Conservation (phyloP, 2,113 vertebrate species). For the Poecilia latipinna region DNA sequence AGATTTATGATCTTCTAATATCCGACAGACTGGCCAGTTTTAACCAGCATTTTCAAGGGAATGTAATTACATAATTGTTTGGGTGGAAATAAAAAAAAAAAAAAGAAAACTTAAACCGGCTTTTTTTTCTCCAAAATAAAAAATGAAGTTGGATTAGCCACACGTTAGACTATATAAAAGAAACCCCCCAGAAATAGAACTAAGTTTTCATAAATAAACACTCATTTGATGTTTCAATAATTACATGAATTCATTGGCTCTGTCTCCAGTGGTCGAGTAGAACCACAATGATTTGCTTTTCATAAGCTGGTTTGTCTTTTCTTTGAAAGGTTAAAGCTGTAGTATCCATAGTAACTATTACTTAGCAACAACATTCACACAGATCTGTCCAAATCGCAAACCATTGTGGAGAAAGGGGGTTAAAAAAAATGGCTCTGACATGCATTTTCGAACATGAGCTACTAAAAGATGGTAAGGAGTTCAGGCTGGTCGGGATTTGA, state of each 20-base stretch:
- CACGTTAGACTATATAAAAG: background rate
- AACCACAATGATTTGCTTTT: conserved; percentile 45
- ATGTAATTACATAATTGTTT: conserved; percentile 26
- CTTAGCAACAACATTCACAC: conserved; percentile 77
- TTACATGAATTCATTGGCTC: conserved; percentile 6
- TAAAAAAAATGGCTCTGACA: conserved; percentile 10
- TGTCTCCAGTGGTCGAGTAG: conserved; percentile 27
- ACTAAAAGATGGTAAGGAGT: conserved; percentile 20
- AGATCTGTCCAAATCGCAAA: conserved; percentile 60
- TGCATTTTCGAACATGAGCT: conserved; percentile 10
- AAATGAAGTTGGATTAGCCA: conserved; percentile 6
- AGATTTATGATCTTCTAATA: conserved; percentile 10
- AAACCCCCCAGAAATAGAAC: conserved; percentile 3
- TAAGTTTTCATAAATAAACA: background rate
- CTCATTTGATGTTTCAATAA: conserved; percentile 24
- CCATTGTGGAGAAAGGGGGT: conserved; percentile 12
- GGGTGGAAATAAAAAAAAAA: background rate
- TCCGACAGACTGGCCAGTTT: background rate
- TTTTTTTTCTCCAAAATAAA: conserved; percentile 1
- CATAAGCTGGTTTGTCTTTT: conserved; percentile 60
- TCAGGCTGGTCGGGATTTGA: background rate
- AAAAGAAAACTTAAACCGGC: conserved; percentile 9
- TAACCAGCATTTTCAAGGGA: conserved; percentile 14
- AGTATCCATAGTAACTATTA: conserved; percentile 82
- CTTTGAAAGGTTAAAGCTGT: conserved; percentile 59